phyloP scores from a whole-genome alignment of 2,797 vertebrate genomes.

The Cetoscarus ocellatus region DNA sequence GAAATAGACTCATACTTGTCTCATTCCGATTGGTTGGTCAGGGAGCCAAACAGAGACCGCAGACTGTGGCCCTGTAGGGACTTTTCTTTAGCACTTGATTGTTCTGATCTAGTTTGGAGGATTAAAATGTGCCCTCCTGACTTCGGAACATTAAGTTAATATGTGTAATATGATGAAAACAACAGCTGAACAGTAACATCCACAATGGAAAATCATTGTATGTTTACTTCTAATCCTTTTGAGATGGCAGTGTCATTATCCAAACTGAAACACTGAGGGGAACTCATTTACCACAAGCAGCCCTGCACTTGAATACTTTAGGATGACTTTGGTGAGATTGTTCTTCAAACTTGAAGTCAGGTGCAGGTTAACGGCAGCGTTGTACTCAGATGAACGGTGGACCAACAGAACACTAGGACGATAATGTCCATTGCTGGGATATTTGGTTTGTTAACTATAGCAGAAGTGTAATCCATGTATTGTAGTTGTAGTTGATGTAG shows the following conservation, averaged over 20 bases:
- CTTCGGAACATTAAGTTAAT: no score
- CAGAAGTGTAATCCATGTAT: conserved; percentile 51
- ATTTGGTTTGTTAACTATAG: conserved; percentile 50
- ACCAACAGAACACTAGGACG: conserved; percentile 6
- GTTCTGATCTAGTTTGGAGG: conserved; percentile 3
- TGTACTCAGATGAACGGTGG: neutral
- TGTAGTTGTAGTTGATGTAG: conserved; percentile 8
- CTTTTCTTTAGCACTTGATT: neutral
- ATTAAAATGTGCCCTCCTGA: no score
- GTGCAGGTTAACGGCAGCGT: neutral
- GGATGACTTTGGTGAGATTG: neutral
- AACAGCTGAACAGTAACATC: no score
- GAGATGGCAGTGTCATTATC: no score
- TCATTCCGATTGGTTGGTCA: conserved; percentile 7
- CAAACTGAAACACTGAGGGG: no score
- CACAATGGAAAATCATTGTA: no score
- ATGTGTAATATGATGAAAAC: no score
- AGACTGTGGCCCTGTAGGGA: neutral
- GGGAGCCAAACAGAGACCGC: conserved; percentile 24
- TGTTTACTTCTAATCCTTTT: no score
- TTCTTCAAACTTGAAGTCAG: neutral
- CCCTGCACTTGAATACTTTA: neutral
- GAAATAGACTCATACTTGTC: no score
- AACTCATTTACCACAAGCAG: no score
- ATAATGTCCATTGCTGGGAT: conserved; percentile 13